Percentiles rank a stretch among this genome's conserved stretches.
Conservation (phyloP, 2,888 invertebrate species). For the Danaus chrysippus region DNA sequence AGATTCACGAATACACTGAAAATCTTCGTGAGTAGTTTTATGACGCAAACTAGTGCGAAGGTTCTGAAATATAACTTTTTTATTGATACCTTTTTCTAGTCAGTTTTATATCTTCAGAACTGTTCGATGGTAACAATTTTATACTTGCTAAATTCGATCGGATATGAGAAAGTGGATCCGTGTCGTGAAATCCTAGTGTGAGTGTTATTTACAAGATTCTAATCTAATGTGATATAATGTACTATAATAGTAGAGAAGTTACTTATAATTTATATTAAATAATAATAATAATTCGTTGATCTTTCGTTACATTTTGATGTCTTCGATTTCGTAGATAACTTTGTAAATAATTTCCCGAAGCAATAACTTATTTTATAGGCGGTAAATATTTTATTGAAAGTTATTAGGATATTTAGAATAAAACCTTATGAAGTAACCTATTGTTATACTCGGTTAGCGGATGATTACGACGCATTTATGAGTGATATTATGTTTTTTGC, state of each 20-base stretch:
- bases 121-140: neutral
- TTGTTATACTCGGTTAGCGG: conserved; percentile 19
- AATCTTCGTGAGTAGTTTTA: no score
- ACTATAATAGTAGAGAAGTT: conserved; percentile 54
- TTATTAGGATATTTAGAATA: conserved; percentile 15
- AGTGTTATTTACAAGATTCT: conserved; percentile 67
- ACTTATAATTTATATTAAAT: conserved; percentile 4
- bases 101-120: no score
- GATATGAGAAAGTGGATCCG: neutral
- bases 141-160: conserved; percentile 12
- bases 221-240: conserved; percentile 73
- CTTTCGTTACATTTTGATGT: conserved; percentile 37
- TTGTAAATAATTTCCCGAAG: conserved; percentile 40
- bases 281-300: conserved; percentile 25
- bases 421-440: conserved; percentile 28
- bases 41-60: no score
- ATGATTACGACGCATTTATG: conserved; percentile 17
- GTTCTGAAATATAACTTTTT: no score
- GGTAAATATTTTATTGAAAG: conserved; percentile 29
- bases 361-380: conserved; percentile 39
- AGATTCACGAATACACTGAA: no score
- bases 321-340: conserved; percentile 31
- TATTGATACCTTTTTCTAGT: no score
- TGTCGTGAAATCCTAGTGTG: conserved; percentile 24
- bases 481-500: conserved; percentile 27